These are phyloP conservation scores for Aphelenchoides besseyi DNA, from an alignment of 1,140 invertebrate genomes.

Conservation along the genomic window DNA sequence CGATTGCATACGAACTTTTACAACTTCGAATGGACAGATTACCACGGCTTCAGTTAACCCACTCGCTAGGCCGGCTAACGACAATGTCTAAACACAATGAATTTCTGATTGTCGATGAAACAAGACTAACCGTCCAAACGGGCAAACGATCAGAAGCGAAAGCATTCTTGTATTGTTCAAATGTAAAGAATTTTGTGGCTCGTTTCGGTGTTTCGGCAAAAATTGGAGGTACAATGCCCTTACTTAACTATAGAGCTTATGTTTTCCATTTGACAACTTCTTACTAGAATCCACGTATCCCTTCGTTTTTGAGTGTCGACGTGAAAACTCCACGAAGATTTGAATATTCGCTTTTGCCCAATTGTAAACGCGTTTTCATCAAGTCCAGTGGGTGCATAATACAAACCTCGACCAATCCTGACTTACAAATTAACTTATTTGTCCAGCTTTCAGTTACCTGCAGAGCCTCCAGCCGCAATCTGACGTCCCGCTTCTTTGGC, in stretches of 20 bases:
- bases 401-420: slow-evolving; percentile 81
- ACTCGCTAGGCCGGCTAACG: slow-evolving; percentile 76
- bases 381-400: slow-evolving; percentile 91
- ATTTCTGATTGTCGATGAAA: slow-evolving; percentile 18
- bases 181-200: slow-evolving; percentile 86
- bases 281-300: slow-evolving; percentile 56
- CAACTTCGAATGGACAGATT: slow-evolving; percentile 89
- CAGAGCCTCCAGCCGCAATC: slow-evolving; percentile 80
- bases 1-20: slow-evolving; percentile 76
- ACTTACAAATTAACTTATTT: slow-evolving; percentile 65
- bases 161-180: slow-evolving; percentile 83
- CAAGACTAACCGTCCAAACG: slow-evolving; percentile 42
- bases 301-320: slow-evolving; percentile 83
- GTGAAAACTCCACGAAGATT: slow-evolving; percentile 80
- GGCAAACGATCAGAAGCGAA: slow-evolving; percentile 67
- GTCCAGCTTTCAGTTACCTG: slow-evolving; percentile 84
- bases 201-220: slow-evolving; percentile 89
- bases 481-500: slow-evolving; percentile 72
- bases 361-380: slow-evolving; percentile 81
- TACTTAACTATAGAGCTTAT: slow-evolving; percentile 64
- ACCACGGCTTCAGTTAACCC: slow-evolving; percentile 82
- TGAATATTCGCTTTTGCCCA: slow-evolving; percentile 73
- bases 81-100: slow-evolving; percentile 72
- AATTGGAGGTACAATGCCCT: slow-evolving; percentile 85
- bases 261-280: neutral